phyloP scores from a whole-genome alignment of 2,113 vertebrate genomes.

The Eonycteris spelaea region DNA sequence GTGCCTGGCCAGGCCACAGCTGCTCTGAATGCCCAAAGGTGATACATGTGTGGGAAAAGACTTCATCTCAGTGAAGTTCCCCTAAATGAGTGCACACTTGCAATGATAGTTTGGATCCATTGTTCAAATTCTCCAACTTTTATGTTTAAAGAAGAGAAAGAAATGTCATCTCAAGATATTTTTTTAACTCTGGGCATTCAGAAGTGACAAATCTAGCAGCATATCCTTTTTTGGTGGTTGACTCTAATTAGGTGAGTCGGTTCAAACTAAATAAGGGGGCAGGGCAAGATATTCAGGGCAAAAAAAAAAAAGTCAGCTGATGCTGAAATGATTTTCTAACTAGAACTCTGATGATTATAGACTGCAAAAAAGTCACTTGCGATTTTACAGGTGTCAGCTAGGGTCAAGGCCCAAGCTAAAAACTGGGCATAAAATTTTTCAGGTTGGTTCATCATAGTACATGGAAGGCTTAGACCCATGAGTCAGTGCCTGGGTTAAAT shows the following conservation, averaged over 20 bases:
- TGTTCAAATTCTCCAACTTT: neutral
- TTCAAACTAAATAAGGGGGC: neutral
- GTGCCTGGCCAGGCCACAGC: neutral
- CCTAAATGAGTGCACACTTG: neutral
- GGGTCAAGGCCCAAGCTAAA: constrained; percentile 17
- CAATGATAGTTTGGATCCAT: neutral
- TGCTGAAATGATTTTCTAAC: neutral
- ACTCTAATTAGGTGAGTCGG: neutral
- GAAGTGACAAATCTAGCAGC: neutral
- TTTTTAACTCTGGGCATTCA: neutral
- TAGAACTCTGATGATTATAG: constrained; percentile 3
- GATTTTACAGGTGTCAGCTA: constrained; percentile 14
- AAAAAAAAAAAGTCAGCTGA: neutral
- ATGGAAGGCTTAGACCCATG: neutral
- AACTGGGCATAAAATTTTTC: neutral
- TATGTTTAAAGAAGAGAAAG: neutral
- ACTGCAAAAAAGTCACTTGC: neutral
- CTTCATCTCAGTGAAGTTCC: neutral
- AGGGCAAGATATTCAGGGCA: neutral
- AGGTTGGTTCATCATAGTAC: neutral
- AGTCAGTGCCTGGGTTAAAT: neutral
- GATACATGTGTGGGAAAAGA: no score
- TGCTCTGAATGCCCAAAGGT: neutral
- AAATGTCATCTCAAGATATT: neutral
- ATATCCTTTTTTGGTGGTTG: neutral